A percentile compares a stretch with the other conserved stretches of the same genome.
These are phyloP conservation scores for Tethea ocularis DNA, from an alignment of 2,888 invertebrate species.

Conservation along the genomic window DNA sequence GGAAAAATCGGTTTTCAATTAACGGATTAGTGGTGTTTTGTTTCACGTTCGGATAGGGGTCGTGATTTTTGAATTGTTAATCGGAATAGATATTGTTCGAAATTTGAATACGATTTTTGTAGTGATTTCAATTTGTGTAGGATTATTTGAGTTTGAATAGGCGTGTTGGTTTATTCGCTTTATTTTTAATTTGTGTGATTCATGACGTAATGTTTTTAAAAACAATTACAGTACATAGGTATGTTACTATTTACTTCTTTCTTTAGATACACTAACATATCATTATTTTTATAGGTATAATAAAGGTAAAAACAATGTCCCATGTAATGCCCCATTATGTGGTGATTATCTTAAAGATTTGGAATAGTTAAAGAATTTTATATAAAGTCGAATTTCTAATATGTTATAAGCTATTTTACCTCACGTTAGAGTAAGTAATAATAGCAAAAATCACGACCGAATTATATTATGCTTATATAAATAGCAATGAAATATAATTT, in stretches of 20 bases:
- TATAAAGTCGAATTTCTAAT: too few relatives aligned
- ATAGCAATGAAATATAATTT: background rate
- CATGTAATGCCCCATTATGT: background rate
- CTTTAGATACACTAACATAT: too few relatives aligned
- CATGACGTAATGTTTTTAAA: background rate
- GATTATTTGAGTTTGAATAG: background rate
- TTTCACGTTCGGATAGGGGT: background rate
- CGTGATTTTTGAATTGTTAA: slow-evolving; percentile 1
- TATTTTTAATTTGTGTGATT: background rate
- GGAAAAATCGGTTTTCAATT: slow-evolving; percentile 13
- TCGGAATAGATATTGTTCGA: background rate
- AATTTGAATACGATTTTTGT: background rate
- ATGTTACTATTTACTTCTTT: too few relatives aligned
- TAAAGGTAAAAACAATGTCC: background rate
- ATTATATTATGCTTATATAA: background rate
- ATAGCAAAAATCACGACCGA: background rate
- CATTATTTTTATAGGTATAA: too few relatives aligned
- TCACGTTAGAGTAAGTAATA: background rate
- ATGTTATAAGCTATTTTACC: too few relatives aligned
- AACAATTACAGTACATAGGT: too few relatives aligned
- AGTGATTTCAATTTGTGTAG: background rate
- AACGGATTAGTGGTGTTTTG: slow-evolving; percentile 9
- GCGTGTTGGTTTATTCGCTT: background rate
- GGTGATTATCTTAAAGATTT: too few relatives aligned
- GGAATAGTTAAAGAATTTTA: too few relatives aligned